These are phyloP conservation scores for Megaceryle alcyon DNA, from an alignment of 2,797 vertebrate species.

Conservation along the genomic window DNA sequence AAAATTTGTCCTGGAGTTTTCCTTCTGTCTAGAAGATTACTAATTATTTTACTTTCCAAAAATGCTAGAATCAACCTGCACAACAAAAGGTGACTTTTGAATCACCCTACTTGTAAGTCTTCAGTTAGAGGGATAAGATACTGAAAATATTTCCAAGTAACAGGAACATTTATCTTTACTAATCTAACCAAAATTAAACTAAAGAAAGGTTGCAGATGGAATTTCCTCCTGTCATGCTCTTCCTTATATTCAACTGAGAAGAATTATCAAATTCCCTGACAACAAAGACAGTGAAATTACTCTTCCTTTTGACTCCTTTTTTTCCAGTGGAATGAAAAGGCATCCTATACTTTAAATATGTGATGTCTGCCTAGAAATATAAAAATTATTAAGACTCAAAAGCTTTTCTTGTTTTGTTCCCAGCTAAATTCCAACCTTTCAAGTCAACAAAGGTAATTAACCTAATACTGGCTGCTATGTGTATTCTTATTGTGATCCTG, in stretches of 20 bases:
- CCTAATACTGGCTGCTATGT: slow-evolving; percentile 2
- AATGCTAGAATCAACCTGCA: background rate
- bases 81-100: background rate
- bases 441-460: slow-evolving; percentile 52
- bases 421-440: slow-evolving; percentile 6
- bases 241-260: background rate
- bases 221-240: background rate
- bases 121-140: background rate
- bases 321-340: background rate
- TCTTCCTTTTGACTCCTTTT: background rate
- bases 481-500: slow-evolving; percentile 38
- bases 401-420: background rate
- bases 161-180: background rate
- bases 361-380: background rate
- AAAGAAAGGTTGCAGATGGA: background rate
- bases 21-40: background rate
- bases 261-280: background rate
- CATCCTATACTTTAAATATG: background rate
- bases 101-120: background rate
- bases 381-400: background rate
- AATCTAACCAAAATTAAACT: background rate
- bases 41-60: background rate
- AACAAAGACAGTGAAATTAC: background rate
- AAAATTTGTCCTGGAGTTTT: background rate
- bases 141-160: background rate